phyloP scores from a whole-genome alignment of 2,888 invertebrate species.

The Nasonovia ribisnigri region DNA sequence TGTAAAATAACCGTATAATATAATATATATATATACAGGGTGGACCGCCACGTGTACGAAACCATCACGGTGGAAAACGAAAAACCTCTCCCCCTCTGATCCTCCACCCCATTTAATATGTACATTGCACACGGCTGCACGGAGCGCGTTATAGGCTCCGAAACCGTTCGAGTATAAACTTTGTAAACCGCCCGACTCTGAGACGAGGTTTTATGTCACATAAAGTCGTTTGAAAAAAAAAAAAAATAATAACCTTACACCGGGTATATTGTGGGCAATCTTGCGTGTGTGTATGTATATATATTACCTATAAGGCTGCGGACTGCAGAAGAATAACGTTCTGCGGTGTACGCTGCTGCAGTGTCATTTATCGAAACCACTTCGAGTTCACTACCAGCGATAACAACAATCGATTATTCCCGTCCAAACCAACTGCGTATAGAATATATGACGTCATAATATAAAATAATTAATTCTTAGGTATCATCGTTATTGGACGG shows the following conservation, averaged over 20 bases:
- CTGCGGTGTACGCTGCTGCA: neutral
- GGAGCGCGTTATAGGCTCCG: slow-evolving; percentile 41
- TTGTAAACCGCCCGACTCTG: neutral
- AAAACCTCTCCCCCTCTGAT: neutral
- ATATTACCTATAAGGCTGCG: neutral
- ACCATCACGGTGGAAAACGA: neutral
- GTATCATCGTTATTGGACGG: too few species aligned
- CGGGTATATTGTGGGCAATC: neutral
- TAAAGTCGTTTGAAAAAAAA: slow-evolving; percentile 32
- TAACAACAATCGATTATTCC: slow-evolving; percentile 26
- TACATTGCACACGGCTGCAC: neutral
- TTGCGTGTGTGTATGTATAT: neutral
- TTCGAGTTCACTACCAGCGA: neutral
- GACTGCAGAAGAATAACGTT: neutral
- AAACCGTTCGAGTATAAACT: slow-evolving; percentile 6
- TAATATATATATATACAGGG: neutral
- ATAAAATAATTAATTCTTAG: too few species aligned
- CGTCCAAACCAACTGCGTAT: neutral
- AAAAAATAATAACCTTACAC: neutral
- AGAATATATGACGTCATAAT: too few species aligned
- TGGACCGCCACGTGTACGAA: neutral
- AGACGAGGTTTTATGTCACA: neutral
- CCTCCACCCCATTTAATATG: neutral
- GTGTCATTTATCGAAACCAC: slow-evolving; percentile 34
- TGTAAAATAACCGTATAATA: neutral